Conservation (phyloP, 2,113 vertebrate genomes). For the Calidris pygmaea region DNA sequence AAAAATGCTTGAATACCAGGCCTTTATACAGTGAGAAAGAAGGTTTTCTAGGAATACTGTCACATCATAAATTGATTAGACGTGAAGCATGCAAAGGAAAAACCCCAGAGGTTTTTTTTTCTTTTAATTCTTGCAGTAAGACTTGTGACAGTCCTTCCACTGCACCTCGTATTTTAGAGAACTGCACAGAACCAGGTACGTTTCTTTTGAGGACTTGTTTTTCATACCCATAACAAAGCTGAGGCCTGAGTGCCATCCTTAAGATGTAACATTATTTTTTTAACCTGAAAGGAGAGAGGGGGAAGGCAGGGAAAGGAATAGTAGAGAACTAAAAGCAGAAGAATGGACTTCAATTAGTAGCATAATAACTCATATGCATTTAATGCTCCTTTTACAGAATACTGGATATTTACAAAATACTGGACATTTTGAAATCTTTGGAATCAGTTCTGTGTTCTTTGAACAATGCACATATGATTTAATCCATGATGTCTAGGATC, state of each 20-base stretch:
- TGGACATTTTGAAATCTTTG: background rate
- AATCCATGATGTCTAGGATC: background rate
- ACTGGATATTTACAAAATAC: background rate
- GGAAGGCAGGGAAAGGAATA: fast-evolving
- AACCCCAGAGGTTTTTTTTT: background rate
- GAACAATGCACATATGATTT: background rate
- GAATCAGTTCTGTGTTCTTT: background rate
- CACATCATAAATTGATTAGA: constrained; percentile 56
- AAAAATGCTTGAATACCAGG: constrained; percentile 73
- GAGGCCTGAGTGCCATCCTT: background rate
- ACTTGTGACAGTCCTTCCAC: constrained; percentile 6
- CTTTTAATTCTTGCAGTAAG: background rate
- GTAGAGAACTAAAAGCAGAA: background rate
- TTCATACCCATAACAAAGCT: background rate
- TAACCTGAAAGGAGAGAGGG: background rate
- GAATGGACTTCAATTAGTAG: background rate
- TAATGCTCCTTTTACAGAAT: background rate
- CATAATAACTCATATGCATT: background rate
- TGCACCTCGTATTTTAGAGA: background rate
- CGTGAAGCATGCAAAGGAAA: constrained; percentile 41
- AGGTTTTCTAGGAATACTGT: constrained; percentile 71
- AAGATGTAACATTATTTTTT: background rate
- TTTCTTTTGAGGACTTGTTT: background rate
- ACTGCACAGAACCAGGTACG: background rate
- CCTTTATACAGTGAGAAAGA: constrained; percentile 71